These are phyloP conservation scores for Channa argus DNA, from an alignment of 2,113 vertebrate species.

Conservation along the genomic window DNA sequence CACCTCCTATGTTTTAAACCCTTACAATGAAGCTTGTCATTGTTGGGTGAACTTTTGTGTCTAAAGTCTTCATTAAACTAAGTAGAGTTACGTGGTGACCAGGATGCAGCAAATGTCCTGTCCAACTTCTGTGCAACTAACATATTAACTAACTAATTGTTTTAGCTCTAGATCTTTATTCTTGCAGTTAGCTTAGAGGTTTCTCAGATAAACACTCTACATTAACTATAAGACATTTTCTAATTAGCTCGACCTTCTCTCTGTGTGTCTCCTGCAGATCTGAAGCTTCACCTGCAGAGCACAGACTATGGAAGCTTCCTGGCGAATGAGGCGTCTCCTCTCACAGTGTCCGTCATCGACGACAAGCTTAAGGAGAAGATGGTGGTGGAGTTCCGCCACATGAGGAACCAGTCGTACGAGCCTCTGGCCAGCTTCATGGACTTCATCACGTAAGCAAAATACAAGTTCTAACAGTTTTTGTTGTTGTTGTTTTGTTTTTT, in stretches of 20 bases:
- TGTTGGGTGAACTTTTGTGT: too few species aligned
- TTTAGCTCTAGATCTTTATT: neutral
- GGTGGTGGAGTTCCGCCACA: constrained; percentile 98
- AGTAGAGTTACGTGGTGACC: too few species aligned
- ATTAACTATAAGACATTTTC: too few species aligned
- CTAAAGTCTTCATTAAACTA: too few species aligned
- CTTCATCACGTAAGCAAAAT: constrained; percentile 89
- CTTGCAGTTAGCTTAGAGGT: too few species aligned
- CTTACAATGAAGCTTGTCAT: too few species aligned
- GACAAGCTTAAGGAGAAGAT: constrained; percentile 99
- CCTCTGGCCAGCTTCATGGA: constrained; percentile 97
- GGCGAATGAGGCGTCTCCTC: constrained; percentile 95
- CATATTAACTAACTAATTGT: too few species aligned
- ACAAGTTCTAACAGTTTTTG: neutral
- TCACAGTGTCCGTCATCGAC: constrained; percentile 96
- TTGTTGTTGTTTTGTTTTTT: too few species aligned
- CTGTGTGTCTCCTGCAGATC: constrained; percentile 79
- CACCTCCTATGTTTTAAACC: too few species aligned
- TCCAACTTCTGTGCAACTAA: too few species aligned
- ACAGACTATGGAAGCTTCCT: constrained; percentile 98
- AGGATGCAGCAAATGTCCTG: too few species aligned
- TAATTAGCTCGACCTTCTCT: neutral
- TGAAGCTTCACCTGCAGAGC: constrained; percentile 98
- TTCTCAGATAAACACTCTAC: neutral
- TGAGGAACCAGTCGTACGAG: constrained; percentile 98